phyloP scores from a whole-genome alignment of 2,888 invertebrate species.

The Boloria euphrosyne region DNA sequence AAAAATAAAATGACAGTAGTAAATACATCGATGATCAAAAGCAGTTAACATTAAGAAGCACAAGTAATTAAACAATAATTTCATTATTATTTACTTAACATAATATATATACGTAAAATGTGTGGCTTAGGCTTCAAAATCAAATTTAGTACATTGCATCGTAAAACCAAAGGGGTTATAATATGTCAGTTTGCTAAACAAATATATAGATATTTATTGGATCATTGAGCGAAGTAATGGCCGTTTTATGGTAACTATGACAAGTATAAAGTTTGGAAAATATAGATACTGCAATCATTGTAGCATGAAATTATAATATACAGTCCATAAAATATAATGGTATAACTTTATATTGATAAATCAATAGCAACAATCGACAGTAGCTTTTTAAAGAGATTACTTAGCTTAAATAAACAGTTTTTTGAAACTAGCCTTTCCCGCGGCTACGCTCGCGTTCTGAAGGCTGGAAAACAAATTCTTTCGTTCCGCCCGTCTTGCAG shows the following conservation, averaged over 20 bases:
- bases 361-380: no score
- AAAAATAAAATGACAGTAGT: no score
- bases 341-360: no score
- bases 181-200: conserved; percentile 31
- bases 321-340: not conserved
- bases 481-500: no score
- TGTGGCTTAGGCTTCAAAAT: conserved; percentile 19
- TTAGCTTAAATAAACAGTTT: no score
- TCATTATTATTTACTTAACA: not conserved
- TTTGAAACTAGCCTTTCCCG: no score
- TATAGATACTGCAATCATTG: conserved; percentile 55
- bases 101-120: not conserved
- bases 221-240: conserved; percentile 49
- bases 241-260: conserved; percentile 50
- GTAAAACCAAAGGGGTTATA: conserved; percentile 25
- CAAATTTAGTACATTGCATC: conserved; percentile 17
- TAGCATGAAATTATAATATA: conserved; percentile 25
- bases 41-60: no score
- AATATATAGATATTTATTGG: conserved; percentile 40
- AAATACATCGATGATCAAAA: no score
- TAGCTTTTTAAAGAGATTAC: no score
- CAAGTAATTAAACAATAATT: not conserved
- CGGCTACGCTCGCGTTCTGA: no score
- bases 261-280: conserved; percentile 44
- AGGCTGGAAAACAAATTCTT: no score